Conservation (phyloP, 2,797 vertebrate genomes). For the Vespertilio murinus region DNA sequence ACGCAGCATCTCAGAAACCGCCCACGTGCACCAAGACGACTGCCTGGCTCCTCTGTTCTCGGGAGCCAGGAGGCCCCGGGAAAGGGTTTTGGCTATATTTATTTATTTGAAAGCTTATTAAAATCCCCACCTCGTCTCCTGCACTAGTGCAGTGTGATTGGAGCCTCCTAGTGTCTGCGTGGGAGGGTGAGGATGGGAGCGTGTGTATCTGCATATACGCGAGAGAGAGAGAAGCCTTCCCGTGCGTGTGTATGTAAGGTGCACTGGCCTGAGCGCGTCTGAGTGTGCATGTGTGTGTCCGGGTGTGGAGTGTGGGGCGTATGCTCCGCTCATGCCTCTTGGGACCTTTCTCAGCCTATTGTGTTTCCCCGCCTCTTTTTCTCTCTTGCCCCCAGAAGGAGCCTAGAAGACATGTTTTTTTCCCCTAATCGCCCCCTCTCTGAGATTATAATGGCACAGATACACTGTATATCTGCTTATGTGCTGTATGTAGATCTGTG, state of each 20-base stretch:
- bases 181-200: slow-evolving; percentile 40
- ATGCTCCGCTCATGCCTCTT: not conserved
- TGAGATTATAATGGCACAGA: not conserved
- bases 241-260: not conserved
- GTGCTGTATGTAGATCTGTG: not conserved
- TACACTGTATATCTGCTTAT: not conserved
- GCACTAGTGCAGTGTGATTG: not conserved
- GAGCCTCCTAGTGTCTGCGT: slow-evolving; percentile 45
- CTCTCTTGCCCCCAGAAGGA: not conserved
- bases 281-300: not conserved
- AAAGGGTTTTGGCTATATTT: slow-evolving; percentile 9
- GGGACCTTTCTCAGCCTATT: not conserved
- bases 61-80: not conserved
- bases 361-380: not conserved
- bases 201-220: slow-evolving; percentile 13
- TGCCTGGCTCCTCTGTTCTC: not conserved
- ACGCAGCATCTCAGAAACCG: not conserved
- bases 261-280: too few relatives aligned
- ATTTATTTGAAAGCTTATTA: slow-evolving; percentile 63
- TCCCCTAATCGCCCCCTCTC: not conserved
- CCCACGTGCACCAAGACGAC: not conserved
- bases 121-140: slow-evolving; percentile 58
- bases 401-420: not conserved
- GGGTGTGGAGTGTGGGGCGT: not conserved
- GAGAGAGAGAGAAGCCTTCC: slow-evolving; percentile 3